Conservation (phyloP, 1,140 invertebrate species). For the Chrysoperla carnea region DNA sequence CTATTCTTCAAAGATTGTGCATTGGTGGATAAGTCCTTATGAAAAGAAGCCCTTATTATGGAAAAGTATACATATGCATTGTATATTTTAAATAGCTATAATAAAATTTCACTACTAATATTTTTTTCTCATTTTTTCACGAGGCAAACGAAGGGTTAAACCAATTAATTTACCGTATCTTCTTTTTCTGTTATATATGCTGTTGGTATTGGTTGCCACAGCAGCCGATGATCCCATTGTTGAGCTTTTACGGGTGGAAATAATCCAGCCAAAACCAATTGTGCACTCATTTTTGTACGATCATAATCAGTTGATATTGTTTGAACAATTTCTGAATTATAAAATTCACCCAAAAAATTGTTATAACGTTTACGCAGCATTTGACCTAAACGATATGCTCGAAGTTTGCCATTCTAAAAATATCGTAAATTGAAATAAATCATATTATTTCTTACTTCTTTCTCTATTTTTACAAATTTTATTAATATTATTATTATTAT, state of each 20-base stretch:
- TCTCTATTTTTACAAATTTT: no score
- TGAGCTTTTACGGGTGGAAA: slow-evolving; percentile 36
- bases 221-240: slow-evolving; percentile 35
- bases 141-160: no score
- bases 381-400: slow-evolving; percentile 36
- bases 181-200: slow-evolving; percentile 3
- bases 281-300: slow-evolving; percentile 50
- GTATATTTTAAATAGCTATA: no score
- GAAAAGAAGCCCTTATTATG: no score
- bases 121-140: no score
- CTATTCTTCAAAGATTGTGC: no score
- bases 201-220: slow-evolving; percentile 47
- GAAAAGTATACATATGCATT: no score
- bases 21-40: no score
- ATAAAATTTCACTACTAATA: no score
- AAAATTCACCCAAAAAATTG: slow-evolving; percentile 30
- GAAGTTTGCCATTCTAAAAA: slow-evolving; percentile 34
- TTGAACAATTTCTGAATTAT: slow-evolving; percentile 21
- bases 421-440: neutral
- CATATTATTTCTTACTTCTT: slow-evolving; percentile 5
- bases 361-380: slow-evolving; percentile 35
- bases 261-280: slow-evolving; percentile 48
- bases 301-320: slow-evolving; percentile 7
- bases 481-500: slow-evolving; percentile 1
- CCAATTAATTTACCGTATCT: neutral